Conservation (phyloP, 2,113 vertebrate species). For the Chitala chitala region DNA sequence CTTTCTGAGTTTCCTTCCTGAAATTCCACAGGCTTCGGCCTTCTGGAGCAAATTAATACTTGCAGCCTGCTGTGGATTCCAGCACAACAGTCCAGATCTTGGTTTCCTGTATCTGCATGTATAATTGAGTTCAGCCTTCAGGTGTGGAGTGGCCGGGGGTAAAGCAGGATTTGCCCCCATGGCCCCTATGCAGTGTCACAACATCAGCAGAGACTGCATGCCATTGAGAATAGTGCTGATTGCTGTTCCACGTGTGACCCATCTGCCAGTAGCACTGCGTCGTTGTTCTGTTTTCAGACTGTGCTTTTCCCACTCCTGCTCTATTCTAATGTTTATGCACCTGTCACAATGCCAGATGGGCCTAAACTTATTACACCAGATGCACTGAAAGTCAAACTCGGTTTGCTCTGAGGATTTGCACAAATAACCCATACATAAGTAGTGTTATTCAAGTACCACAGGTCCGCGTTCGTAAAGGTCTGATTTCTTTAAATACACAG, state of each 20-base stretch:
- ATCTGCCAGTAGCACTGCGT: too few species aligned
- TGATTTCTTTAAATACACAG: too few species aligned
- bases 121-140: slow-evolving; percentile 71
- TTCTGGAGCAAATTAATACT: slow-evolving; percentile 15
- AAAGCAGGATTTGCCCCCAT: slow-evolving; percentile 67
- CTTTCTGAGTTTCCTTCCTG: too few species aligned
- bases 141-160: too few species aligned
- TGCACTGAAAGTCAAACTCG: background rate
- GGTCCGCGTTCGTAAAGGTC: background rate
- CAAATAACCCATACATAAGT: too few species aligned
- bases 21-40: background rate
- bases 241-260: slow-evolving; percentile 78
- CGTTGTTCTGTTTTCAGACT: too few species aligned
- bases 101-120: slow-evolving; percentile 62
- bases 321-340: background rate
- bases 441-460: background rate
- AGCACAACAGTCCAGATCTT: background rate
- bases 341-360: background rate
- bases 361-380: background rate
- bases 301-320: background rate
- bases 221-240: slow-evolving; percentile 72
- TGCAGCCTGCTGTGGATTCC: background rate
- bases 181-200: slow-evolving; percentile 75
- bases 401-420: background rate
- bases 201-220: slow-evolving; percentile 66